Evolutionary conservation across 2,113 vertebrate species (phyloP).

Genomic region (Trochalopteron elliotii): DNA sequence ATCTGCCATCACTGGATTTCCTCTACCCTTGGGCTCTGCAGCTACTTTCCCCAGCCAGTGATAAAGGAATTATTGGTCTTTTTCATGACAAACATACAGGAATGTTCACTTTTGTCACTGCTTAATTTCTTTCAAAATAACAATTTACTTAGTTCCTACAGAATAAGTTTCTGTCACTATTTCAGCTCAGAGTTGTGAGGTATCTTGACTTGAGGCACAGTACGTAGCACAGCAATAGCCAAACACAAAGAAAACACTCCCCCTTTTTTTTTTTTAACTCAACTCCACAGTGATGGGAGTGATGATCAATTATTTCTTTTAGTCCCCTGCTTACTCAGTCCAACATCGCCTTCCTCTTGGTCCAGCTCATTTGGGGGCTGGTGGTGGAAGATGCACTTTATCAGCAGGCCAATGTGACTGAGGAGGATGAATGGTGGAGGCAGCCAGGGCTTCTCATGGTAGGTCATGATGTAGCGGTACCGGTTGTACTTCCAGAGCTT

Average conservation of each 20-base stretch:
- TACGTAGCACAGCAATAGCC: not conserved
- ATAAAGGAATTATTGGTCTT: not conserved
- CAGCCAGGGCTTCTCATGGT: constrained; percentile 90
- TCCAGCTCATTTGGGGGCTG: constrained; percentile 63
- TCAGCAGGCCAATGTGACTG: constrained; percentile 77
- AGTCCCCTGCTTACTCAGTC: constrained; percentile 79
- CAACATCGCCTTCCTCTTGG: constrained; percentile 79
- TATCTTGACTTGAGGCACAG: not conserved
- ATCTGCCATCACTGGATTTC: not conserved
- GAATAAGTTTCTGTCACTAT: not conserved
- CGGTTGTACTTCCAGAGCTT: constrained; percentile 97
- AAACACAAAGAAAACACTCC: not conserved
- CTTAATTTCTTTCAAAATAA: not conserved
- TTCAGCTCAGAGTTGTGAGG: not conserved
- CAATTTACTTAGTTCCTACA: not conserved
- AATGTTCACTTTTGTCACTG: not conserved
- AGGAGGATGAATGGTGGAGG: constrained; percentile 91
- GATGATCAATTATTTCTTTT: not conserved
- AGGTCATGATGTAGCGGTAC: constrained; percentile 95
- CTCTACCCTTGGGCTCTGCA: not conserved
- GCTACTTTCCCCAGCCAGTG: not conserved
- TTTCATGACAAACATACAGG: not conserved
- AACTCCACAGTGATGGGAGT: not conserved
- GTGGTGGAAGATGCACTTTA: constrained; percentile 76
- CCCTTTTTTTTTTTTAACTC: not conserved